A percentile compares a stretch with the other conserved stretches of the same genome.
phyloP scores from a whole-genome alignment of 2,797 vertebrate genomes.

The Rhincodon typus region DNA sequence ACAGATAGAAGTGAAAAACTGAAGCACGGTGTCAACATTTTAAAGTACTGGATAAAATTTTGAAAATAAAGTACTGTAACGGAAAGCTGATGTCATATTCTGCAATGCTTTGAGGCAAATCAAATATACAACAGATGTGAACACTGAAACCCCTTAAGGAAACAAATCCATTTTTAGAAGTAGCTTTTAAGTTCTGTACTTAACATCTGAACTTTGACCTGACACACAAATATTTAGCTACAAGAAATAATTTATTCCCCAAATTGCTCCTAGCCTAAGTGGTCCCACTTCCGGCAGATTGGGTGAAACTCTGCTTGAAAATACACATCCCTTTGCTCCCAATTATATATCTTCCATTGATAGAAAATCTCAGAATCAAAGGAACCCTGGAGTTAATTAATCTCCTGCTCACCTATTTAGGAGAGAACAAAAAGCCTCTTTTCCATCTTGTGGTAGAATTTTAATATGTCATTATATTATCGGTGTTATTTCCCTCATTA shows the following conservation, averaged over 20 bases:
- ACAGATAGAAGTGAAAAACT: no score
- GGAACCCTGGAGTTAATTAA: background rate
- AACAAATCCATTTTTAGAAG: background rate
- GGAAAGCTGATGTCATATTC: no score
- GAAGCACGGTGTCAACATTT: no score
- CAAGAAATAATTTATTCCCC: constrained; percentile 1
- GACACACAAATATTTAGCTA: background rate
- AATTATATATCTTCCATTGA: background rate
- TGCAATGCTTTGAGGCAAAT: no score
- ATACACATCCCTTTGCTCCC: no score
- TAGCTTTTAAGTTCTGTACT: background rate
- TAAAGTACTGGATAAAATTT: no score
- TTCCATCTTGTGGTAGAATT: background rate
- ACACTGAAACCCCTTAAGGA: background rate
- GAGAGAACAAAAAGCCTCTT: no score
- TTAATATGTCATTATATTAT: constrained; percentile 13
- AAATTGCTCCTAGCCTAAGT: background rate
- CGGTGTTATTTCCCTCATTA: background rate
- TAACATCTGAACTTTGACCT: background rate
- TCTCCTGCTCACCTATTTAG: background rate
- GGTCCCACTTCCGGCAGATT: background rate
- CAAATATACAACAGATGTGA: no score
- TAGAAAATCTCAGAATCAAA: background rate
- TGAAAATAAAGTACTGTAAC: no score
- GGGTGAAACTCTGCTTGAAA: background rate